These are phyloP conservation scores for Zaprionus tsacasi DNA, from an alignment of 1,140 invertebrate species.

Conservation along the genomic window DNA sequence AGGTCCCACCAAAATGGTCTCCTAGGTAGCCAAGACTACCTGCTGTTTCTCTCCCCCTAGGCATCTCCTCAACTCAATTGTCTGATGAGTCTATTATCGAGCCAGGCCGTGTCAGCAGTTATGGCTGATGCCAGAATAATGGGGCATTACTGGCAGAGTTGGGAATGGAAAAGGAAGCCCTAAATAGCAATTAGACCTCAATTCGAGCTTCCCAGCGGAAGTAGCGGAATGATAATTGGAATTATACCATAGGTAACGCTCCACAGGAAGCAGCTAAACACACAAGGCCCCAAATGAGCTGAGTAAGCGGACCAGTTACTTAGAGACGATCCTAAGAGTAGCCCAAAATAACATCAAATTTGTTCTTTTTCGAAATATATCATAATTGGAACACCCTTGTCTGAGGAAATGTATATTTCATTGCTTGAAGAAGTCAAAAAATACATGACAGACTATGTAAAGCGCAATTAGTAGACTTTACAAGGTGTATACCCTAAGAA, in stretches of 20 bases:
- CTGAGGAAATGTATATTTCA: neutral
- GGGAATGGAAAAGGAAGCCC: conserved; percentile 48
- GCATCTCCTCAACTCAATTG: conserved; percentile 9
- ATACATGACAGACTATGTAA: too few species aligned
- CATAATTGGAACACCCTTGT: neutral
- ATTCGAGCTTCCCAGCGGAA: conserved; percentile 69
- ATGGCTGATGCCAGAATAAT: conserved; percentile 70
- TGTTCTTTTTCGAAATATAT: neutral
- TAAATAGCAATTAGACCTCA: conserved; percentile 77
- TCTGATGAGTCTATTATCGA: conserved; percentile 77
- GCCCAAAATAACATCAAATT: neutral
- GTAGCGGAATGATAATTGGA: conserved; percentile 73
- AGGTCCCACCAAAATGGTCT: conserved; percentile 43
- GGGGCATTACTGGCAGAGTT: conserved; percentile 47
- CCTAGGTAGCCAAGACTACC: conserved; percentile 36
- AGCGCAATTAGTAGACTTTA: neutral
- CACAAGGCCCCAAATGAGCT: conserved; percentile 24
- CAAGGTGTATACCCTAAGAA: neutral
- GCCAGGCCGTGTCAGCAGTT: conserved; percentile 62
- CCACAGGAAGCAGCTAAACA: conserved; percentile 48
- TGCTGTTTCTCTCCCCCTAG: conserved; percentile 27
- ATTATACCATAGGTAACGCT: conserved; percentile 43
- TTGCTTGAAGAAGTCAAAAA: too few species aligned
- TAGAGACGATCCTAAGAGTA: neutral
- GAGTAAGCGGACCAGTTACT: conserved; percentile 18